These are phyloP conservation scores for Caligus rogercresseyi DNA, from an alignment of 1,140 invertebrate species.

Conservation along the genomic window DNA sequence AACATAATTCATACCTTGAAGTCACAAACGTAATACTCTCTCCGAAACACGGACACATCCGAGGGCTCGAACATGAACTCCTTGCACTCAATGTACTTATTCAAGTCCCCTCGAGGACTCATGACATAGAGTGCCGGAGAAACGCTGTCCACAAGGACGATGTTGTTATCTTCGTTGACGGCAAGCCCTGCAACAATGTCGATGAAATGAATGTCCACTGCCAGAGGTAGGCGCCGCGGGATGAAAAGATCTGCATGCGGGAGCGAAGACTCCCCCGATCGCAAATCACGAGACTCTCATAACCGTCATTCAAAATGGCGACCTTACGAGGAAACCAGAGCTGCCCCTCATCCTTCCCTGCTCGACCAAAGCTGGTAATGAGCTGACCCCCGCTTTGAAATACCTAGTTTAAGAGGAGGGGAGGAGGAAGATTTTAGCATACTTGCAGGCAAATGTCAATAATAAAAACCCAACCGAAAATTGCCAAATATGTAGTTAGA, in stretches of 20 bases:
- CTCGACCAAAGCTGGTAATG: conserved; percentile 70
- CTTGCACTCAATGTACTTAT: conserved; percentile 89
- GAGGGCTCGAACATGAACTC: conserved; percentile 92
- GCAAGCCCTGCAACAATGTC: conserved; percentile 92
- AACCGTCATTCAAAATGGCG: conserved; percentile 40
- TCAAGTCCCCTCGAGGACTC: conserved; percentile 65
- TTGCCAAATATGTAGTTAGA: neutral
- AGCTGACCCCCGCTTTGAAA: conserved; percentile 74
- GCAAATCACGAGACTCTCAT: conserved; percentile 78
- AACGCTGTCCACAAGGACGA: conserved; percentile 91
- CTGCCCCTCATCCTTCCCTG: conserved; percentile 84
- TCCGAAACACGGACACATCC: conserved; percentile 81
- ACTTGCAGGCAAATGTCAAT: conserved; percentile 8
- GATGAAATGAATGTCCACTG: conserved; percentile 34
- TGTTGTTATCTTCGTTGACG: conserved; percentile 68
- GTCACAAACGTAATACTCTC: conserved; percentile 91
- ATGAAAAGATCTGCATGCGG: conserved; percentile 75
- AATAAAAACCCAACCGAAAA: neutral
- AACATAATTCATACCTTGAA: conserved; percentile 51
- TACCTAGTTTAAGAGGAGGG: conserved; percentile 36
- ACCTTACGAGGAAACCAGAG: conserved; percentile 92
- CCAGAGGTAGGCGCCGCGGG: conserved; percentile 35
- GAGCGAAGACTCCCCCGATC: conserved; percentile 88
- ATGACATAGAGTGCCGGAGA: conserved; percentile 91
- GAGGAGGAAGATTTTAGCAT: conserved; percentile 1